Evolutionary conservation across 2,113 vertebrate species (phyloP), one percentile per base, ranked within the genome.

Genomic region (Camarhynchus parvulus): DNA sequence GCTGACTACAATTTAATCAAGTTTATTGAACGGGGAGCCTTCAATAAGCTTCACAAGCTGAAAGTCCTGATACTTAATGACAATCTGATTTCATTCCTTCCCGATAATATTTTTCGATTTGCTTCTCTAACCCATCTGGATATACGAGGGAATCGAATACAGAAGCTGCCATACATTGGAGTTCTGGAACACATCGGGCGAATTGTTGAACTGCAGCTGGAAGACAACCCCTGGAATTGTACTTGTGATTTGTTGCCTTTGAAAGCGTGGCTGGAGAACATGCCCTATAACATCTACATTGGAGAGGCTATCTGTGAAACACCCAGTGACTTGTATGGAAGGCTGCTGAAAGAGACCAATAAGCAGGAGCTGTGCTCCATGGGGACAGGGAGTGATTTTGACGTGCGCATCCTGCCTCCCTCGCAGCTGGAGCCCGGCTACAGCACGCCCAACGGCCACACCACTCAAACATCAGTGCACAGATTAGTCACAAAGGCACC

Each of bases 1-100:
- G 99, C 99, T 89, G 99, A 99, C 98, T 99, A 99, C 98, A 99
- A 99, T 98, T 98, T 99, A 98, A 99, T 99, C 96, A 99, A 99
- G 98, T 99, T 98, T 98, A 99, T 99, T 94, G 99, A 99, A 97
- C 98, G 99, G 62, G 99, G 99, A 98, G 98, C 99, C 90, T 99
- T 99, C 98, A 99, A 99, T 98, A 99, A 99, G 98, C 98, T 99
- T 95, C 99, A 99, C 97, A 99, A 98, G 97, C 97, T 99, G 56
- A 99, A 99, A 98, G 99, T 99, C 96, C 98, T 99, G 83, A 99
- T 99, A 94, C 98, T 99, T 95, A 99, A 99, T 96, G 99, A 99
- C 98, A 99, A 99, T 96, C 98, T 99, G 78, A 98, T 99, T 97
- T 99, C 99, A 92, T 98, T 98, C 92, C 98, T 99, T 93, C 99